These are phyloP conservation scores for Aphelenchoides fujianensis DNA, from an alignment of 1,140 invertebrate genomes.

Conservation along the genomic window DNA sequence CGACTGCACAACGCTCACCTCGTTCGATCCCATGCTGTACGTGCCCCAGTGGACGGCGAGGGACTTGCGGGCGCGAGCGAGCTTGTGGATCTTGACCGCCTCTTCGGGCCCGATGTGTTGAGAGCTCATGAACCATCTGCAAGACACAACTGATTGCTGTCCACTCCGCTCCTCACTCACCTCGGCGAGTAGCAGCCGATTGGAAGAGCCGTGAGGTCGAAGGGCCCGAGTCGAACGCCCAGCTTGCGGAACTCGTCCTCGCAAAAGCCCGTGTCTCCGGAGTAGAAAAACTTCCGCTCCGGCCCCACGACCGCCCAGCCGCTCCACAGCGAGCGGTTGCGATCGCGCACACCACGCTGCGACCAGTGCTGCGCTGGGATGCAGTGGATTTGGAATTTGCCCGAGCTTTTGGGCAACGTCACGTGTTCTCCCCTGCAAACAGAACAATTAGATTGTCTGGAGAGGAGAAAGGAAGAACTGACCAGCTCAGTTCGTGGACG, in stretches of 20 bases:
- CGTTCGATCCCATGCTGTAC: constrained; percentile 55
- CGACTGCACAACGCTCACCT: constrained; percentile 32
- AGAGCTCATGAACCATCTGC: constrained; percentile 64
- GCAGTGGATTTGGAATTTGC: constrained; percentile 34
- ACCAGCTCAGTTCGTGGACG: constrained; percentile 41
- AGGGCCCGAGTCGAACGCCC: constrained; percentile 37
- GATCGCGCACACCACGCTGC: constrained; percentile 30
- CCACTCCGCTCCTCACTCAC: constrained; percentile 7
- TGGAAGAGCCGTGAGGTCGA: constrained; percentile 47
- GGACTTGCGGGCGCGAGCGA: constrained; percentile 58
- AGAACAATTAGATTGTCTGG: constrained; percentile 19
- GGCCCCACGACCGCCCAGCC: constrained; percentile 43
- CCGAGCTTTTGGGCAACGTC: constrained; percentile 5
- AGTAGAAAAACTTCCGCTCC: constrained; percentile 39
- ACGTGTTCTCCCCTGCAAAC: constrained; percentile 43
- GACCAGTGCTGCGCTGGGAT: constrained; percentile 53
- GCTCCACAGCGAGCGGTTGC: constrained; percentile 45
- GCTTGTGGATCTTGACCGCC: constrained; percentile 65
- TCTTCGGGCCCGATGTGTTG: constrained; percentile 66
- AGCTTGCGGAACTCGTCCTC: constrained; percentile 45
- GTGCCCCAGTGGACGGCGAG: constrained; percentile 64
- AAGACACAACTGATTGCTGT: constrained; percentile 13
- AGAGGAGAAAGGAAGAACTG: constrained; percentile 7
- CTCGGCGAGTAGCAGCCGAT: constrained; percentile 44
- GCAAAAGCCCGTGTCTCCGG: constrained; percentile 52